Percentiles rank a stretch among this genome's conserved stretches.
Evolutionary conservation across 2,888 invertebrate species (phyloP).

Genomic region (Physocephala rufipes): DNA sequence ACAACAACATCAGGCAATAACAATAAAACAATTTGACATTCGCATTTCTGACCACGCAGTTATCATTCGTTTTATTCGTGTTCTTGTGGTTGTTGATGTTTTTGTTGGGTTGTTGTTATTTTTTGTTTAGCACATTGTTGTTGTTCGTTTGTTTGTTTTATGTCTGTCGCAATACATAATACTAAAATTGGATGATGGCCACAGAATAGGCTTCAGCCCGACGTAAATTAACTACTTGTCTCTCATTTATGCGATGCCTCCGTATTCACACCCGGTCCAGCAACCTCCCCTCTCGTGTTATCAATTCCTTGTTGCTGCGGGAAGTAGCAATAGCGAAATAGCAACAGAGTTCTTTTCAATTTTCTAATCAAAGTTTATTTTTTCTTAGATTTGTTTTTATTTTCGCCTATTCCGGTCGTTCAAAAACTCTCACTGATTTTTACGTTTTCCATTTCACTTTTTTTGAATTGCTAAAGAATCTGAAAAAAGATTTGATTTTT

Average conservation of each 20-base stretch:
- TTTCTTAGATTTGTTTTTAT: background rate
- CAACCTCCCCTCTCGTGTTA: too few relatives aligned
- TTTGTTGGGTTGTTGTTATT: constrained; percentile 1
- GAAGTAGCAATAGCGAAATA: background rate
- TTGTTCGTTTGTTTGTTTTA: constrained; percentile 16
- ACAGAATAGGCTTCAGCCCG: background rate
- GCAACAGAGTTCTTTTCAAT: background rate
- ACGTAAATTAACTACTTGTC: too few relatives aligned
- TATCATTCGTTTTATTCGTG: too few relatives aligned
- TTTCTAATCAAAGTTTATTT: too few relatives aligned
- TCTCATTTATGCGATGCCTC: too few relatives aligned
- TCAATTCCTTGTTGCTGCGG: background rate
- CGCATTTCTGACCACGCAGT: constrained; percentile 14
- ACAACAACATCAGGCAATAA: constrained; percentile 37
- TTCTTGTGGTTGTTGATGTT: too few relatives aligned
- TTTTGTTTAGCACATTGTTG: background rate
- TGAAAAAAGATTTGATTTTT: background rate
- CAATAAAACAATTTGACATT: constrained; percentile 22
- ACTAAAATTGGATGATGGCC: constrained; percentile 14
- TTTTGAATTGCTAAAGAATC: too few relatives aligned
- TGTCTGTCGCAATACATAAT: constrained; percentile 8
- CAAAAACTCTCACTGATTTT: too few relatives aligned
- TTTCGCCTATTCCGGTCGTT: background rate
- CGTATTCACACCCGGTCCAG: too few relatives aligned
- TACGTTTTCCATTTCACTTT: too few relatives aligned